Percentiles rank a stretch among this genome's conserved stretches.
phyloP scores from a whole-genome alignment of 2,797 vertebrate species.

The Rallus crepitans region DNA sequence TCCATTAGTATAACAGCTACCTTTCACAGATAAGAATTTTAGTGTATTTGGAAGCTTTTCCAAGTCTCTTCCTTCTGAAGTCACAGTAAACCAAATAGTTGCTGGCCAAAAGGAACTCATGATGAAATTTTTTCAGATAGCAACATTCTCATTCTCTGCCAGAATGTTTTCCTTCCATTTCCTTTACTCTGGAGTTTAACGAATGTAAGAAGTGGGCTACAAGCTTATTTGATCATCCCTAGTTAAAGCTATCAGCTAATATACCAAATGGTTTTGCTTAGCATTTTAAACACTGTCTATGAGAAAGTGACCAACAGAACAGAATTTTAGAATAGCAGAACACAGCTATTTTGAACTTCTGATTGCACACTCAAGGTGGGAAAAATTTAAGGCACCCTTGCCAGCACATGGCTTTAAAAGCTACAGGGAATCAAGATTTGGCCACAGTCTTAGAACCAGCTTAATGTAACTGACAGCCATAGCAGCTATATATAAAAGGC shows the following conservation, averaged over 20 bases:
- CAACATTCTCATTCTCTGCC: not conserved
- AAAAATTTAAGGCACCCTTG: not conserved
- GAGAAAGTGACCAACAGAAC: not conserved
- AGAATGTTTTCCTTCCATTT: not conserved
- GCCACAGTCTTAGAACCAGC: not conserved
- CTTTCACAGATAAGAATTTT: not conserved
- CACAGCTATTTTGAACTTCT: not conserved
- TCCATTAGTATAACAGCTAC: not conserved
- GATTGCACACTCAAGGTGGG: not conserved
- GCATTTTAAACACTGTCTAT: not conserved
- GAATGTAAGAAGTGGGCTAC: not conserved
- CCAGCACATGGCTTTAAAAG: not conserved
- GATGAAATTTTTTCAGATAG: not conserved
- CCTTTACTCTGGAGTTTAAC: not conserved
- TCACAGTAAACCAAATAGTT: not conserved
- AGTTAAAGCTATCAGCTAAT: not conserved
- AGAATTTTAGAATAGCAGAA: not conserved
- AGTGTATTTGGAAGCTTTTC: not conserved
- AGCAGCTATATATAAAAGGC: not conserved
- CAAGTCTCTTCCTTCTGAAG: not conserved
- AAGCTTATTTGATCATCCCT: not conserved
- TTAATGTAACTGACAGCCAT: not conserved
- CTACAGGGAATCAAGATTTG: not conserved
- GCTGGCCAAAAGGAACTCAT: not conserved
- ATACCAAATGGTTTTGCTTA: not conserved